Base-by-base conservation (phyloP, 2,797 vertebrate species). In the Gephyroberyx darwinii region DNA sequence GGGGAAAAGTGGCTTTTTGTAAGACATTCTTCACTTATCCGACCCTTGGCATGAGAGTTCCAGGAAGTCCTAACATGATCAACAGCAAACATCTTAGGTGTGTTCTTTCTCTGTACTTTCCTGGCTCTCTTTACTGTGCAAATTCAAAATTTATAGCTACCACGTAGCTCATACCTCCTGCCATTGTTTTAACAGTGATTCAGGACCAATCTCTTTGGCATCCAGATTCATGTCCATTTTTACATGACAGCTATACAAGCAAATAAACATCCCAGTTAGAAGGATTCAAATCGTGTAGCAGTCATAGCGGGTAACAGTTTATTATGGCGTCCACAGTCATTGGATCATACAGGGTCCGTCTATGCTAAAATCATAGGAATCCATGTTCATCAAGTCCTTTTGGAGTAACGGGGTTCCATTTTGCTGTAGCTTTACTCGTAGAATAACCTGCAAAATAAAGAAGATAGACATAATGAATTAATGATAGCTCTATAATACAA, bases 361-460 rank as follows among this genome's bases (percentile, higher is more conserved):
- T 72, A 45, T 48, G 13, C 39, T 64, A 6, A 45, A 47, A 71
- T 94, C 87, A 95, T n/a, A 95, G 81, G 80, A 88, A 94, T 39
- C 93, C 93, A 16, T 94, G 93, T 76, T 94, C 94, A 64, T 94
- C 93, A 1, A 94, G 89, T 66, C 90, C 91, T 81, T 92, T 94
- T 3, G 87, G 63, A 77, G 93, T 89, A 14, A 95, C 89, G 10
- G 93, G 93, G 80, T 93, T 94, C 94, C 94, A 95, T 75, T 90
- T 93, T 2, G 84, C 91, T 30, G 76, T 66, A 1, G 90, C 76
- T 81, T 91, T 94, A 16, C 67, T 82, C 2, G 88, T 82, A 8
- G 87, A 78, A 69, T 87, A 88, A 48, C 88, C 93, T 94, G 79
- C 22, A 84, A 88, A 69, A 76, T 69, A 69, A 76, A 72, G 77